These are phyloP conservation scores for Nibea albiflora DNA, from an alignment of 2,113 vertebrate genomes.

Conservation along the genomic window DNA sequence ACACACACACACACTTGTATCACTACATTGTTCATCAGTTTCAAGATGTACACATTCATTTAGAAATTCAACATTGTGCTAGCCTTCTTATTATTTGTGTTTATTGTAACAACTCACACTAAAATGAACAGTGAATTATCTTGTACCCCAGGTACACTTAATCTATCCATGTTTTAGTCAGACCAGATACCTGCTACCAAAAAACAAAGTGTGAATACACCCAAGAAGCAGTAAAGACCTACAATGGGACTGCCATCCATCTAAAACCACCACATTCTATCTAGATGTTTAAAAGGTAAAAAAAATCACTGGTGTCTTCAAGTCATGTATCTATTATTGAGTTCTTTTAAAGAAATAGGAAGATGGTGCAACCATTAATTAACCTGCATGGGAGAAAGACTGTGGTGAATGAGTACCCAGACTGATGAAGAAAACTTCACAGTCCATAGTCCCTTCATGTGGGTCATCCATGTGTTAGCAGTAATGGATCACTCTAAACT, in stretches of 20 bases:
- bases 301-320: neutral
- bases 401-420: neutral
- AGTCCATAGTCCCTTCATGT: neutral
- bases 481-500: neutral
- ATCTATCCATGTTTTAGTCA: no score
- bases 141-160: neutral
- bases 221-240: neutral
- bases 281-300: neutral
- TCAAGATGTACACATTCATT: neutral
- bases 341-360: neutral
- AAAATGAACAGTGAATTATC: neutral
- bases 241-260: no score
- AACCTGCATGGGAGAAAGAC: no score
- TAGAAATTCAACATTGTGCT: no score
- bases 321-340: neutral
- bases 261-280: neutral
- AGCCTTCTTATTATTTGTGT: neutral
- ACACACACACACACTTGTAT: neutral
- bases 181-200: no score
- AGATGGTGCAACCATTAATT: no score
- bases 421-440: neutral
- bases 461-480: neutral
- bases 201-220: no score
- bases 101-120: neutral
- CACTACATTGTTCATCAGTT: neutral